These are phyloP conservation scores for Andricus curvator DNA, from an alignment of 2,888 invertebrate species.

Conservation along the genomic window DNA sequence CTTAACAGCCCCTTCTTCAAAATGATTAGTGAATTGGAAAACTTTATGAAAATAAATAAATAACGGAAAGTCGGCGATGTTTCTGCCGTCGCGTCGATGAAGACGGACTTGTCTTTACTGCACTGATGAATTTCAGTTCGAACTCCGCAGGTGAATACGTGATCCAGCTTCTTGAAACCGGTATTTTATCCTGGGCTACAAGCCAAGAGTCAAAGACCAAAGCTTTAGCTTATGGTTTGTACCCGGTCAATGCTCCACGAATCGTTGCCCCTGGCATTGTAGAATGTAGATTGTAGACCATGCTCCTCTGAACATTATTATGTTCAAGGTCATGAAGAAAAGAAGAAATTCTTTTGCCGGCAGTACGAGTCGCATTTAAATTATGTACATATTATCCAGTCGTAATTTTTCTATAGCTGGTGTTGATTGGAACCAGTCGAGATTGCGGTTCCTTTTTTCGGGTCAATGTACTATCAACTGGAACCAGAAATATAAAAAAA, in stretches of 20 bases:
- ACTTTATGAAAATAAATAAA: not conserved
- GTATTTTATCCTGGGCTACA: conserved; percentile 48
- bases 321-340: conserved; percentile 25
- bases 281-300: conserved; percentile 10
- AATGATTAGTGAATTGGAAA: not conserved
- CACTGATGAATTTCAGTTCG: not conserved
- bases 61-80: not conserved
- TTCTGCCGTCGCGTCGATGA: conserved; percentile 32
- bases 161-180: conserved; percentile 46
- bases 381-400: not conserved
- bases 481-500: not conserved
- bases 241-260: conserved; percentile 29
- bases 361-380: not conserved
- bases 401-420: not conserved
- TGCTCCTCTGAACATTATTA: not conserved
- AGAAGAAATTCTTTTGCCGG: not conserved
- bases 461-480: not conserved
- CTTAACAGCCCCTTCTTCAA: not conserved
- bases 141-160: conserved; percentile 33
- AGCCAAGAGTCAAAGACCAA: conserved; percentile 43
- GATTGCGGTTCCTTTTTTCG: not conserved
- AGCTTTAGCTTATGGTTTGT: not conserved
- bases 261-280: conserved; percentile 14
- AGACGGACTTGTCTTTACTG: conserved; percentile 43
- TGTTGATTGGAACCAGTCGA: not conserved